These are phyloP conservation scores for Leontocebus nigricollis DNA, from an alignment of 2,797 vertebrate species.

Conservation along the genomic window DNA sequence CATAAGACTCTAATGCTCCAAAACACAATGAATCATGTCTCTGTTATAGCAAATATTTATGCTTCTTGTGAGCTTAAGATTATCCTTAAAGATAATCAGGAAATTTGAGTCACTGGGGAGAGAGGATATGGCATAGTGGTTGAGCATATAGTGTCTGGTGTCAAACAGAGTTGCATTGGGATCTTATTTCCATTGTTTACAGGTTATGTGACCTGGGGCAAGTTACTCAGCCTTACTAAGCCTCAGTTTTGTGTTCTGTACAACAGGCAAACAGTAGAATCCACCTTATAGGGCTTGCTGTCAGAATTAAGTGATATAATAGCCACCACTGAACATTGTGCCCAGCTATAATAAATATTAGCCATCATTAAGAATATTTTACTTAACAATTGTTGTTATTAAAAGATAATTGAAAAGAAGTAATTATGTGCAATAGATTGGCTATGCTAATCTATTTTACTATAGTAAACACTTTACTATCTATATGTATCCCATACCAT, in stretches of 20 bases:
- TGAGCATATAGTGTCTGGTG: not conserved
- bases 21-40: conserved; percentile 44
- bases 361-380: not conserved
- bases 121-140: not conserved
- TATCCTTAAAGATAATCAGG: conserved; percentile 45
- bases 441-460: not conserved
- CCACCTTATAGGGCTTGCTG: not conserved
- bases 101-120: not conserved
- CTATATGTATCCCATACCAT: not conserved
- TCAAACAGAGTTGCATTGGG: not conserved
- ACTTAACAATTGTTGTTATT: not conserved
- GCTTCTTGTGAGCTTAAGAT: conserved; percentile 6
- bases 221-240: not conserved
- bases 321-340: not conserved
- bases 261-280: not conserved
- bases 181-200: not conserved
- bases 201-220: not conserved
- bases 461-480: not conserved
- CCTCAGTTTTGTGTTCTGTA: not conserved
- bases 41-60: conserved; percentile 27
- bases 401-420: not conserved
- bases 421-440: not conserved
- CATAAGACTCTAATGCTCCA: not conserved
- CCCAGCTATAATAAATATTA: not conserved
- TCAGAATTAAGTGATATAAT: not conserved